These are phyloP conservation scores for Parus major DNA, from an alignment of 2,113 vertebrate species.

Conservation along the genomic window DNA sequence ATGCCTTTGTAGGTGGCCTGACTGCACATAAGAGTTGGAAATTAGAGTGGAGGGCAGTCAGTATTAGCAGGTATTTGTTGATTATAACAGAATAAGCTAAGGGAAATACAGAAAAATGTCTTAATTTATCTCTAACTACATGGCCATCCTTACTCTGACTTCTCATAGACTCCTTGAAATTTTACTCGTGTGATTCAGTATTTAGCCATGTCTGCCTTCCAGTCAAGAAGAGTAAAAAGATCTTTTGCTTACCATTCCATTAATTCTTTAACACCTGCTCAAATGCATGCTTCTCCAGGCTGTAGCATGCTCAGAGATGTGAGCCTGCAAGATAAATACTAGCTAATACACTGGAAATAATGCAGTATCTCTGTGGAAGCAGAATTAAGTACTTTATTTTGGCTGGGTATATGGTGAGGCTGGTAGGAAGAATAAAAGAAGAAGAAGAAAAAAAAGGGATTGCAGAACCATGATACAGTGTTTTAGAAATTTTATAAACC, in stretches of 20 bases:
- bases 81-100: background rate
- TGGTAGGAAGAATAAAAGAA: background rate
- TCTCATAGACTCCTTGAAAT: background rate
- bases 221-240: background rate
- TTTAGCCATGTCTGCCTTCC: background rate
- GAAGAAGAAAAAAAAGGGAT: background rate
- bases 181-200: background rate
- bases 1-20: background rate
- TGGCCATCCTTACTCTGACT: background rate
- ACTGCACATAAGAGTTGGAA: background rate
- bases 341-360: background rate
- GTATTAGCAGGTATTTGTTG: background rate
- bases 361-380: background rate
- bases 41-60: background rate
- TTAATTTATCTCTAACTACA: background rate
- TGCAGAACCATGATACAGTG: background rate
- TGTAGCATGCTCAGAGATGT: background rate
- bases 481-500: background rate
- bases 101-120: background rate
- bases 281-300: background rate
- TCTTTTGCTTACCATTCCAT: background rate
- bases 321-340: background rate
- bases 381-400: conserved; percentile 4
- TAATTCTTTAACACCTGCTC: background rate
- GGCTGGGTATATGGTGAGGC: background rate